These are phyloP conservation scores for Brachionus rubens DNA, from an alignment of 1,140 invertebrate species.

Conservation along the genomic window DNA sequence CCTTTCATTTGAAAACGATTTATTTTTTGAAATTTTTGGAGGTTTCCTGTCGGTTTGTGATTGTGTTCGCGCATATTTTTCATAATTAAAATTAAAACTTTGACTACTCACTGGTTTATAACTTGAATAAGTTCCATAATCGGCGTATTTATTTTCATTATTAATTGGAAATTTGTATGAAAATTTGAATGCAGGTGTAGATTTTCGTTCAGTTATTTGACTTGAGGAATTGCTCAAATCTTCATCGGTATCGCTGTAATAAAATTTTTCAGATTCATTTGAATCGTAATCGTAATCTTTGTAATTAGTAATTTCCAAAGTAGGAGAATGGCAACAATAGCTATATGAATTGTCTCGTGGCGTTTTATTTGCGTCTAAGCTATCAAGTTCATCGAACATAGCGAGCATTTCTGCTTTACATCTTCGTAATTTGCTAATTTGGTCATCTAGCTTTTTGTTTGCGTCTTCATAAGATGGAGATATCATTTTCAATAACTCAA, in stretches of 20 bases:
- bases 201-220: background rate
- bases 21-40: background rate
- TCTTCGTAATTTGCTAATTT: slow-evolving; percentile 17
- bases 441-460: slow-evolving; percentile 20
- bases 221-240: background rate
- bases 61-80: background rate
- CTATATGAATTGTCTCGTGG: background rate
- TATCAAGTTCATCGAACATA: slow-evolving; percentile 14
- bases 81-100: slow-evolving; percentile 9
- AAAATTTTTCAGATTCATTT: too few species aligned
- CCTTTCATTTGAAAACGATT: too few species aligned
- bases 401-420: slow-evolving; percentile 20
- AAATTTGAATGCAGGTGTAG: background rate
- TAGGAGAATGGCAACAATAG: background rate
- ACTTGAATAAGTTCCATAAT: background rate
- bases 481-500: background rate
- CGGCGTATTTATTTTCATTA: background rate
- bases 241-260: background rate
- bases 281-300: too few species aligned
- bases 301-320: too few species aligned
- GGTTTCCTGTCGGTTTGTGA: background rate
- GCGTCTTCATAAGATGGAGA: background rate
- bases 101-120: background rate
- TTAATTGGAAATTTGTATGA: background rate
- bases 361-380: background rate